A percentile compares a stretch with the other conserved stretches of the same genome.
phyloP scores from a whole-genome alignment of 2,797 vertebrate genomes.

The Choloepus didactylus region DNA sequence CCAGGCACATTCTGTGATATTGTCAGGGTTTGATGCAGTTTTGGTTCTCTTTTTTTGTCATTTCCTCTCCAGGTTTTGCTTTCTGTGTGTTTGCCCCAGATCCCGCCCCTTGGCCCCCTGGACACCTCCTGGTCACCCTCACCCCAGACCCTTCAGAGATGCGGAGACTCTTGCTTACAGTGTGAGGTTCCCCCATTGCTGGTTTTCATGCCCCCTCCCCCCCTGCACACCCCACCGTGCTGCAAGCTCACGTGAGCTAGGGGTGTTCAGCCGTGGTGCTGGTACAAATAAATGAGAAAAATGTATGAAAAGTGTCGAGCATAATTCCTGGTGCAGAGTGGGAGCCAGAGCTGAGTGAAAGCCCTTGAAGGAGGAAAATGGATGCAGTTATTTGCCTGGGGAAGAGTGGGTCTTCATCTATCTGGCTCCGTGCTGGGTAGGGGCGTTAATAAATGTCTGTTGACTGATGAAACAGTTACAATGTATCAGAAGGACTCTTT shows the following conservation, averaged over 20 bases:
- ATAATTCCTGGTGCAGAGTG: neutral
- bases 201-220: rapidly evolving
- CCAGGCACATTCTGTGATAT: neutral
- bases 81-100: neutral
- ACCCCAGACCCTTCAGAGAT: neutral
- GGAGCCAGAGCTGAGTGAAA: neutral
- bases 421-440: neutral
- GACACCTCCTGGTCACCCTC: neutral
- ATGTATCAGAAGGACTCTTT: neutral
- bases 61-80: neutral
- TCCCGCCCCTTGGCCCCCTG: no score
- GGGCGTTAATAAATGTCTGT: neutral
- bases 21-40: neutral
- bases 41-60: no score
- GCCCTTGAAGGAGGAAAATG: neutral
- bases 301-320: neutral
- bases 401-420: neutral
- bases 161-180: rapidly evolving
- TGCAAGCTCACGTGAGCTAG: rapidly evolving
- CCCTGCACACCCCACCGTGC: neutral
- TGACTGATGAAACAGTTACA: neutral
- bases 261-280: rapidly evolving
- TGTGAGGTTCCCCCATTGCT: neutral
- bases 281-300: neutral
- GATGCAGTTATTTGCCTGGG: rapidly evolving